These are phyloP conservation scores for Podiceps cristatus DNA, from an alignment of 2,113 vertebrate genomes.

Conservation along the genomic window DNA sequence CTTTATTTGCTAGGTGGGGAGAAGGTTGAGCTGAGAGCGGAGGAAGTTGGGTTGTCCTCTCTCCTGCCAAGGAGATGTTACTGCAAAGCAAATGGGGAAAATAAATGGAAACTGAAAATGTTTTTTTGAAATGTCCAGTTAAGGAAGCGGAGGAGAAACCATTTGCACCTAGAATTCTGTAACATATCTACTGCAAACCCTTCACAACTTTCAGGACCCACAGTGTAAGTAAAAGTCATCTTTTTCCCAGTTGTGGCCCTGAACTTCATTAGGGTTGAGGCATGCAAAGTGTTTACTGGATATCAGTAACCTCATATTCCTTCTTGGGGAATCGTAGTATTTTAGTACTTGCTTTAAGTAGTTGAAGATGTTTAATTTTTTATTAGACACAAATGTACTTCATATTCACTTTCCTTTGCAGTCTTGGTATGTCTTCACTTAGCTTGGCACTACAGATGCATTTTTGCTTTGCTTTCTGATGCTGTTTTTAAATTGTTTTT, in stretches of 20 bases:
- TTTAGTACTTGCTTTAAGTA: not conserved
- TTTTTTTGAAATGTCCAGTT: not conserved
- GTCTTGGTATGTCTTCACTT: not conserved
- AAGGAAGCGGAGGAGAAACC: not conserved
- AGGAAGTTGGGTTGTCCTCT: not conserved
- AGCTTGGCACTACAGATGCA: not conserved
- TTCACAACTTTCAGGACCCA: not conserved
- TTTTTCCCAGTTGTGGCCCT: not conserved
- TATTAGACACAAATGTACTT: not conserved
- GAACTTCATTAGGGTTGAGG: not conserved
- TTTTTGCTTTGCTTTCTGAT: slow-evolving; percentile 2
- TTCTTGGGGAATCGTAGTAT: not conserved
- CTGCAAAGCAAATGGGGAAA: not conserved
- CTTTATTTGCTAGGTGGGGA: not conserved
- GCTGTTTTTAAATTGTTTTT: slow-evolving; percentile 25
- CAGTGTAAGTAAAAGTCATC: not conserved
- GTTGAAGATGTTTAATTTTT: not conserved
- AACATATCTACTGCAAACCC: not conserved
- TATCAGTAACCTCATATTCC: not conserved
- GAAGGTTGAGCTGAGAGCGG: not conserved
- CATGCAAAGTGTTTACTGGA: not conserved
- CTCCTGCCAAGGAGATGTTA: not conserved
- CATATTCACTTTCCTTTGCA: not conserved
- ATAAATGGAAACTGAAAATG: not conserved
- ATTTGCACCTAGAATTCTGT: not conserved